phyloP scores from a whole-genome alignment of 2,888 invertebrate species.

The Acanthosoma haemorrhoidale region DNA sequence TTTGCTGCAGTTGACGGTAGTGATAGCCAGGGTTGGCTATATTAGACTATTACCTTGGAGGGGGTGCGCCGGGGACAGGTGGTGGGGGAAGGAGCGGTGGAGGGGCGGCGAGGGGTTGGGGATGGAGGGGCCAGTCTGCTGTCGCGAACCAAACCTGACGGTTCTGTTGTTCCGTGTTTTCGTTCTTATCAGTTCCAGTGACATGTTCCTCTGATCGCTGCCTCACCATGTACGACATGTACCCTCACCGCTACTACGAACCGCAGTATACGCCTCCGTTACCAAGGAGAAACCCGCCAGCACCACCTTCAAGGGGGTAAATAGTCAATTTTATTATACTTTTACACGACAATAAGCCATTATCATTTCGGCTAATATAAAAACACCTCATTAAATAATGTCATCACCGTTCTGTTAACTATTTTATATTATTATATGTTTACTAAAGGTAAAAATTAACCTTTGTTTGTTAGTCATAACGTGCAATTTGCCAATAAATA shows the following conservation, averaged over 20 bases:
- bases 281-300: constrained; percentile 34
- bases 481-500: too few species aligned
- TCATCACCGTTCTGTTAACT: too few species aligned
- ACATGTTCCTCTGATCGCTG: neutral
- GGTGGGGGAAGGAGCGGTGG: neutral
- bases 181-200: neutral
- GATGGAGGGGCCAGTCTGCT: neutral
- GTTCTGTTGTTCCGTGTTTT: neutral
- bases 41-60: neutral
- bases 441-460: too few species aligned
- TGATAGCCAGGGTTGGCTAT: neutral
- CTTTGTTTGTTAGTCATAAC: too few species aligned
- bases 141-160: neutral
- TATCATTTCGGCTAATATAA: too few species aligned
- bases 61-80: neutral
- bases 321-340: neutral
- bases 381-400: too few species aligned
- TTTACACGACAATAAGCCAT: too few species aligned
- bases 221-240: constrained; percentile 30
- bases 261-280: constrained; percentile 38
- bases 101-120: neutral
- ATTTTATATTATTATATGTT: too few species aligned
- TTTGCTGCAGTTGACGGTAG: too few species aligned
- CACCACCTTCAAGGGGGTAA: constrained; percentile 15
- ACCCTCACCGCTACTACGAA: constrained; percentile 36